These are phyloP conservation scores for Protodeltote pygarga DNA, from an alignment of 2,888 invertebrate genomes.

Conservation along the genomic window DNA sequence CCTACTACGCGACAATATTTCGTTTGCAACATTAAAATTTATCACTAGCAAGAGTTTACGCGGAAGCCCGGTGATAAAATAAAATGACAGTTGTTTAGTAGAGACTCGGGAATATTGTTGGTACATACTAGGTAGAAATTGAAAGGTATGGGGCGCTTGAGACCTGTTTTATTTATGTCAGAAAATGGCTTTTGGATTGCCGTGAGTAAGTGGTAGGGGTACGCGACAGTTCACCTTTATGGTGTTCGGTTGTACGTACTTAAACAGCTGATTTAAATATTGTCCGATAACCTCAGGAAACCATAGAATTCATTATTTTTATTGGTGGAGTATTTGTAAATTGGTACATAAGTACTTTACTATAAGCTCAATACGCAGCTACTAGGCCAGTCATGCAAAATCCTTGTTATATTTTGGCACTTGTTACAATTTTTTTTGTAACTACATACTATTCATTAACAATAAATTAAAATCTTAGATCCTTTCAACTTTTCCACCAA, in stretches of 20 bases:
- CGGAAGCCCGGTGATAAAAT: conserved; percentile 84
- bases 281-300: no score
- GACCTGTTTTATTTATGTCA: conserved; percentile 83
- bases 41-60: conserved; percentile 82
- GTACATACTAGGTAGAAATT: conserved; percentile 78
- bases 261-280: background rate
- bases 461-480: no score
- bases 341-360: no score
- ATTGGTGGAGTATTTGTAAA: no score
- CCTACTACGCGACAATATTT: conserved; percentile 78
- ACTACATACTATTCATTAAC: background rate
- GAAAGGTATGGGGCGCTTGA: conserved; percentile 84
- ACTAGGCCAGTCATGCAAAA: no score
- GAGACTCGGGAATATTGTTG: conserved; percentile 79
- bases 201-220: conserved; percentile 66
- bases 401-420: no score
- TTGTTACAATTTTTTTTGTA: background rate
- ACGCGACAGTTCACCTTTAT: conserved; percentile 37
- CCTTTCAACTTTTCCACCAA: no score
- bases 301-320: background rate
- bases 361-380: no score
- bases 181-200: conserved; percentile 84
- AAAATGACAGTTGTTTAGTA: conserved; percentile 87
- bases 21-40: conserved; percentile 83
- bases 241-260: background rate